Evolutionary conservation across 2,797 vertebrate genomes (phyloP).

Genomic region (Rhyacichthys aspro): DNA sequence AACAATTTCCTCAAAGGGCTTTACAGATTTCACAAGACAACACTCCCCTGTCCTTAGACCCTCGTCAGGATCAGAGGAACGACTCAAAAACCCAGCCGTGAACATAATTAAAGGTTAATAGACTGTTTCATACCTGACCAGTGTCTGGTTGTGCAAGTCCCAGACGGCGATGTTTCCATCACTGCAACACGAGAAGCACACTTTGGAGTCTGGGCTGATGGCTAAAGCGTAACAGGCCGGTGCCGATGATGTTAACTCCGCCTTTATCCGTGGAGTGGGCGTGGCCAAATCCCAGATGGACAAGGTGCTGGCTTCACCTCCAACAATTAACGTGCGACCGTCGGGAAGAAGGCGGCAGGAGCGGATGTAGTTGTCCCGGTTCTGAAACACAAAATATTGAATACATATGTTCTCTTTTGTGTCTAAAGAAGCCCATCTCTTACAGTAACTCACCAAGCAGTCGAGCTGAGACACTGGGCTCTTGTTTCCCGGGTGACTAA

Average conservation of each 20-base stretch:
- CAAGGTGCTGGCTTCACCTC: slow-evolving; percentile 94
- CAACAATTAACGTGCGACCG: slow-evolving; percentile 93
- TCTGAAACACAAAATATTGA: slow-evolving; percentile 72
- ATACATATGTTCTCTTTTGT: not conserved
- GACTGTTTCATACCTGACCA: slow-evolving; percentile 85
- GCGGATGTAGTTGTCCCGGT: slow-evolving; percentile 97
- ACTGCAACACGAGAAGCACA: slow-evolving; percentile 97
- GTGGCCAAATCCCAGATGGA: slow-evolving; percentile 98
- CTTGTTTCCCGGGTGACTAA: slow-evolving; percentile 97
- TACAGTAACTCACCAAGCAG: slow-evolving; percentile 87
- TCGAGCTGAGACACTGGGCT: slow-evolving; percentile 96
- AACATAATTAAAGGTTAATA: slow-evolving; percentile 1
- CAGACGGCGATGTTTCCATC: slow-evolving; percentile 97
- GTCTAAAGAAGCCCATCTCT: too few relatives aligned
- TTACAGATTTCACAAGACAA: too few relatives aligned
- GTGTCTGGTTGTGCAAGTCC: slow-evolving; percentile 97
- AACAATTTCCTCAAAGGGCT: too few relatives aligned
- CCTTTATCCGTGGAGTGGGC: slow-evolving; percentile 95
- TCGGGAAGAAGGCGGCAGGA: slow-evolving; percentile 96
- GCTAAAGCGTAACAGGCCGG: slow-evolving; percentile 95
- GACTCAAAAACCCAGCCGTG: too few relatives aligned
- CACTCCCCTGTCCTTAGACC: too few relatives aligned
- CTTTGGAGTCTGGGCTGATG: slow-evolving; percentile 97
- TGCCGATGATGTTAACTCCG: slow-evolving; percentile 93
- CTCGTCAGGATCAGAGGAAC: too few relatives aligned